Evolutionary conservation across 2,888 invertebrate species (phyloP), one percentile per base, ranked within the genome.

Genomic region (Leuctra nigra): DNA sequence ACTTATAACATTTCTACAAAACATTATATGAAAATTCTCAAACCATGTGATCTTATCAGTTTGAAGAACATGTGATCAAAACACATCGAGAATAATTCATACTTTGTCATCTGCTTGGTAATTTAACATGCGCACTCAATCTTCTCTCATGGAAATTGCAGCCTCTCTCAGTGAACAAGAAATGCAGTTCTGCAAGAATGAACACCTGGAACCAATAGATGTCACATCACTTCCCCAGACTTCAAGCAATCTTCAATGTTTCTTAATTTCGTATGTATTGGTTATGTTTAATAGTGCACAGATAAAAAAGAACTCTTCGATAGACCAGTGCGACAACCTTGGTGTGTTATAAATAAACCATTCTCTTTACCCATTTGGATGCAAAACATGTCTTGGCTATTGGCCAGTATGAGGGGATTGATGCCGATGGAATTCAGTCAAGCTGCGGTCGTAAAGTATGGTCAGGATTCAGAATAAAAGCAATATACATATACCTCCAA

Each of bases 331-430:
- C 33, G 33, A 29, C 33, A 50, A 33, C 50, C 50, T 50, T 50
- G 50, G 22, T 14, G 22, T 29, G 33, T 23, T 50, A 50, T 50
- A 50, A 50, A 50, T 50, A 50, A 41, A 41, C 41, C 41, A 16
- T 41, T 29, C 41, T 41, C 14, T 29, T 20, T 41, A 2, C 18
- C 41, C 41, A 41, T 41, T 41, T 41, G 18, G 33, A 50, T 50
- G 50, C 50, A 44, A 54, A 54, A 54, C 54, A 41, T 54, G 54
- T 54, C 25, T 44, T 54, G 54, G 54, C 54, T 46, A 44, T 29
- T 25, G 44, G 54, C 54, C 54, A 54, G 46, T 18, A 29, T 25
- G 46, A 24, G 29, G 46, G 44, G 44, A 54, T 54, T 41, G 54
- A 54, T 54, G 54, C 54, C 44, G 44, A 52, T 52, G 14, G 52